phyloP scores from a whole-genome alignment of 2,113 vertebrate genomes.

The Microcebus griseorufus region DNA sequence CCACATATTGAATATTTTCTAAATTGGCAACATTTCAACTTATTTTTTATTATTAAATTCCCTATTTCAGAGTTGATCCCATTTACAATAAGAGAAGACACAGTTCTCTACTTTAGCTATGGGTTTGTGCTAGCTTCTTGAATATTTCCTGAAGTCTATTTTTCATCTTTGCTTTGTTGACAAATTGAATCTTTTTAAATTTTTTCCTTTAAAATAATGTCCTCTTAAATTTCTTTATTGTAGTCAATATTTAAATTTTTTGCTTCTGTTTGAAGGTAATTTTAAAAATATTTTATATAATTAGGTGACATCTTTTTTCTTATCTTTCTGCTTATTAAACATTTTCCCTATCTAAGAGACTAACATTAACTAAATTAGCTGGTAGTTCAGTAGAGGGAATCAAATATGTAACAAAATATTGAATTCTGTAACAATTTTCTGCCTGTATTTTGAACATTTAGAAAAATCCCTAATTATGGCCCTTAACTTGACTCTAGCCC shows the following conservation, averaged over 20 bases:
- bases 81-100: not conserved
- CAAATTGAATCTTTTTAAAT: not conserved
- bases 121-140: not conserved
- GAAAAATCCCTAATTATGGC: not conserved
- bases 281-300: not conserved
- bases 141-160: constrained; percentile 17
- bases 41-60: constrained; percentile 35
- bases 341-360: not conserved
- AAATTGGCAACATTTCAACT: constrained; percentile 7
- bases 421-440: constrained; percentile 9
- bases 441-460: not conserved
- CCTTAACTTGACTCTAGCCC: constrained; percentile 5
- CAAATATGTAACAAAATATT: not conserved
- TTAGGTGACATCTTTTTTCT: not conserved
- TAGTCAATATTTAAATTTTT: not conserved
- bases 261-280: not conserved
- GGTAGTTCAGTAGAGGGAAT: not conserved
- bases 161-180: not conserved
- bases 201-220: not conserved
- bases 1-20: not conserved
- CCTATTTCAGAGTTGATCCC: not conserved
- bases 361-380: not conserved
- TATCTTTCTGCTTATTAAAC: not conserved
- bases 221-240: not conserved
- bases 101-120: not conserved